A percentile compares a stretch with the other conserved stretches of the same genome.
Conservation (phyloP, 2,797 vertebrate genomes). For the Diplodus puntazzo region DNA sequence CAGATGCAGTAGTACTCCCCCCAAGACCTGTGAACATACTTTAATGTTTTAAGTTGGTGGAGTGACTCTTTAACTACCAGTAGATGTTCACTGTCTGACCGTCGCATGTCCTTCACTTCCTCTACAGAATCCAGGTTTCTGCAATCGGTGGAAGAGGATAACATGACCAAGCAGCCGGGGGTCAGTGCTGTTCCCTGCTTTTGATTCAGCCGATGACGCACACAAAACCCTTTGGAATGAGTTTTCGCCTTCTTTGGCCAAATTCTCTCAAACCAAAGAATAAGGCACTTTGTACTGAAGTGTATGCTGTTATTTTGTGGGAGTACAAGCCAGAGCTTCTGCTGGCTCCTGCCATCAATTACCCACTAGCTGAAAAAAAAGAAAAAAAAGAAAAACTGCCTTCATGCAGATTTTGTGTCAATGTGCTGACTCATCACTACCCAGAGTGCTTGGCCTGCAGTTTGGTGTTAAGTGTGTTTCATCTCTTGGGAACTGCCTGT, state of each 20-base stretch:
- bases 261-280: conserved; percentile 19
- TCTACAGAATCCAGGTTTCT: conserved; percentile 94
- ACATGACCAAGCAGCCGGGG: conserved; percentile 99
- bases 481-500: conserved; percentile 71
- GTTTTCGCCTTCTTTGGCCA: conserved; percentile 5
- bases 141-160: conserved; percentile 94
- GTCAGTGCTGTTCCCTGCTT: conserved; percentile 79
- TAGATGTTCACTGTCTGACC: background rate
- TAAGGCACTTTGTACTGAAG: conserved; percentile 2
- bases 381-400: conserved; percentile 64
- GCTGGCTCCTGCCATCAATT: conserved; percentile 73
- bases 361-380: conserved; percentile 42
- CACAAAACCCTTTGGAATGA: background rate
- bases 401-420: conserved; percentile 66
- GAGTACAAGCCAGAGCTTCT: conserved; percentile 46
- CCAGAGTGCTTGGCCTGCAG: conserved; percentile 75
- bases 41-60: too few species aligned
- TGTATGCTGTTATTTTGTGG: conserved; percentile 28
- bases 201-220: conserved; percentile 10
- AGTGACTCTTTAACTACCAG: background rate
- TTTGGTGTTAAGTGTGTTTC: conserved; percentile 74
- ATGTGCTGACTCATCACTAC: conserved; percentile 71
- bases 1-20: too few species aligned
- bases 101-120: background rate
- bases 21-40: too few species aligned